phyloP scores from a whole-genome alignment of 2,113 vertebrate genomes.

The Ptychochromis oligacanthus region DNA sequence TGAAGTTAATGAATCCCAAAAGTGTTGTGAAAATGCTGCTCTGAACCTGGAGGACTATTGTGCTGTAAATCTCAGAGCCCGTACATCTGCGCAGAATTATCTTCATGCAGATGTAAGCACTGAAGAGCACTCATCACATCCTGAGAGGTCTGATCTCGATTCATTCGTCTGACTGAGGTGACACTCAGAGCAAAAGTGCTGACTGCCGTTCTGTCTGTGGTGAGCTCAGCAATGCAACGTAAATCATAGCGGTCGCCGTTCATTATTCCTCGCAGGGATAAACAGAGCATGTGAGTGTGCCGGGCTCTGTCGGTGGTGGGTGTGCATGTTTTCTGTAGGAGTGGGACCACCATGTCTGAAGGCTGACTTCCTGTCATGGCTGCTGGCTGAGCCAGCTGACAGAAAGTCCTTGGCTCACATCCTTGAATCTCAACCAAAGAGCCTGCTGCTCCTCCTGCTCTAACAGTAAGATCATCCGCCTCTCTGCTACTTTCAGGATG shows the following conservation, averaged over 20 bases:
- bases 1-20: slow-evolving; percentile 50
- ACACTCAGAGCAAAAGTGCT: slow-evolving; percentile 45
- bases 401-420: slow-evolving; percentile 66
- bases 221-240: slow-evolving; percentile 36
- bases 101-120: slow-evolving; percentile 48
- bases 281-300: slow-evolving; percentile 46
- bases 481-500: slow-evolving; percentile 32
- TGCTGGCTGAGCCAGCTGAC: slow-evolving; percentile 68
- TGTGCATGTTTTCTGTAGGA: slow-evolving; percentile 80
- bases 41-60: slow-evolving; percentile 21
- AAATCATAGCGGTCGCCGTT: slow-evolving; percentile 54
- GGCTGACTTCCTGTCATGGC: slow-evolving; percentile 72
- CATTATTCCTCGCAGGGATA: slow-evolving; percentile 29
- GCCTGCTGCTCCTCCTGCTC: slow-evolving; percentile 59
- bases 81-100: slow-evolving; percentile 74
- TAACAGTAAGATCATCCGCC: slow-evolving; percentile 43
- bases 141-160: slow-evolving; percentile 51
- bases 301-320: slow-evolving; percentile 27
- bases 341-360: slow-evolving; percentile 84
- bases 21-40: slow-evolving; percentile 30
- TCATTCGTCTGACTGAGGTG: slow-evolving; percentile 46
- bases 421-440: slow-evolving; percentile 62
- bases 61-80: slow-evolving; percentile 47
- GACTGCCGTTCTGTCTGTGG: slow-evolving; percentile 52
- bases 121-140: slow-evolving; percentile 46